These are phyloP conservation scores for Agrochola circellaris DNA, from an alignment of 2,888 invertebrate genomes.

Conservation along the genomic window DNA sequence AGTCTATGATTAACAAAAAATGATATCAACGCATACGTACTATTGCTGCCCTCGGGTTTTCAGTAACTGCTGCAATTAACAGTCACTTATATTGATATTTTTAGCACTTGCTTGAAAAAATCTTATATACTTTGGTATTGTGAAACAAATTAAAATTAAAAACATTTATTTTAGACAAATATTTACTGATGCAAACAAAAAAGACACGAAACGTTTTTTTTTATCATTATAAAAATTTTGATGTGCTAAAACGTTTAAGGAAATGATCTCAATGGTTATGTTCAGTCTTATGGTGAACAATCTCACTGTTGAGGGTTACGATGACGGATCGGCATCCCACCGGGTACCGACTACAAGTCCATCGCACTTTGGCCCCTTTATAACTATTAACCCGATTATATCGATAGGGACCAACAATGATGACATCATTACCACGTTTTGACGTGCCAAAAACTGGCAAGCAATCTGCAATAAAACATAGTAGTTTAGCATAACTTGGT, in stretches of 20 bases:
- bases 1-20: background rate
- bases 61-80: background rate
- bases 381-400: slow-evolving; percentile 20
- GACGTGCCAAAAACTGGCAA: slow-evolving; percentile 26
- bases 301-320: slow-evolving; percentile 11
- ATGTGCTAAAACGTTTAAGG: background rate
- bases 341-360: slow-evolving; percentile 9
- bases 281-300: slow-evolving; percentile 4
- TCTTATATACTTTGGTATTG: no score
- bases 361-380: slow-evolving; percentile 24
- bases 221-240: background rate
- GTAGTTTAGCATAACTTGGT: background rate
- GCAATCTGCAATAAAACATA: slow-evolving; percentile 10
- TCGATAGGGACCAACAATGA: slow-evolving; percentile 30
- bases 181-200: background rate
- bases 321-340: slow-evolving; percentile 12
- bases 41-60: background rate
- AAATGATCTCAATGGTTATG: slow-evolving; percentile 19
- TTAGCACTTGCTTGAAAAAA: background rate
- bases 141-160: background rate
- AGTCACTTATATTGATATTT: background rate
- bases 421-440: slow-evolving; percentile 33
- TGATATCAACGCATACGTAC: background rate
- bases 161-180: background rate
- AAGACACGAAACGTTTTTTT: background rate